Evolutionary conservation across 2,888 invertebrate species (phyloP), one percentile per base, ranked within the genome.

Genomic region (Drosophila gaucha): DNA sequence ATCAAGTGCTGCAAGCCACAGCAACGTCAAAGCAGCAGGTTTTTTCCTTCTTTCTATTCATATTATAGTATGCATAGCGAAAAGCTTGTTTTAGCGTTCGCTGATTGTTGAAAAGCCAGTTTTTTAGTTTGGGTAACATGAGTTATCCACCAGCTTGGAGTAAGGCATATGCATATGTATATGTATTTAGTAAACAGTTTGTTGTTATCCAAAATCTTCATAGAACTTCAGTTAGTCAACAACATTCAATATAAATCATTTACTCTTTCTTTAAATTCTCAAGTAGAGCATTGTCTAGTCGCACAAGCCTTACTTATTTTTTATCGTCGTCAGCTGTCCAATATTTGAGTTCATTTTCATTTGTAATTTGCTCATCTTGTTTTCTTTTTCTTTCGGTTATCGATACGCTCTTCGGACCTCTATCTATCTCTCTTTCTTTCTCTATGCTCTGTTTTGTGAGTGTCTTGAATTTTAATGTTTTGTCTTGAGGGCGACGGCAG

Each of bases 401-500:
- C 66, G 72, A 84, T 78, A 82, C 57, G 58, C 65, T 65, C 55
- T 46, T 36, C 9, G 31, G 26, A 16, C 31, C 50, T n/a, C 28
- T 30, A 14, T 24, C 36, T 26, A 36, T 3, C 6, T 30, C 28
- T 18, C 9, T 3, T 1, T 30, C 33, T n/a, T 28, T 18, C 12
- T 31, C 36, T 47, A 28, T 28, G 14, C 39, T 56, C 35, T 47
- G 51, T 36, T 46, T 30, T 38, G 60, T 46, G 51, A 43, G 65
- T 67, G 78, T 64, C 66, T 74, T 78, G 80, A 79, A 79, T 78
- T 68, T 76, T 77, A 78, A 80, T 80, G 69, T 38, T 39, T 71
- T 68, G 60, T 71, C 74, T 80, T 65, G 65, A 60, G 86, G 80
- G 74, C 69, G 75, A 70, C 65, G 58, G 3, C 54, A 41, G 33